Base-by-base conservation (phyloP, 2,113 vertebrate species). In the Bambusicola thoracicus region DNA sequence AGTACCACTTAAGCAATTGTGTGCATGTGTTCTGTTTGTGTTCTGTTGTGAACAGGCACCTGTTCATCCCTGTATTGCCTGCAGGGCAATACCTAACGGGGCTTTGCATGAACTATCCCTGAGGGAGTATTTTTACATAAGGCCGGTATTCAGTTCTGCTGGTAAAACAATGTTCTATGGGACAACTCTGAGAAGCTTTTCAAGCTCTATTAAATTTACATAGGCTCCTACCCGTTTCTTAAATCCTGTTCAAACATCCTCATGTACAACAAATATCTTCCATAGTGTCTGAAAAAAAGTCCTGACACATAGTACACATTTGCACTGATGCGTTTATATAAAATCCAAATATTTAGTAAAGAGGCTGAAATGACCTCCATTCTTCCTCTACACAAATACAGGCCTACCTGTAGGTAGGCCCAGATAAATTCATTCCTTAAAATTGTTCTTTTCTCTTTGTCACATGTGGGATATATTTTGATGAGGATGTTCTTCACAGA, bases 321-420 rank as follows among this genome's bases (percentile, higher is more conserved):
- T 95, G 36, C 68, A 66, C 22, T 46, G 43, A 79, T 68, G 73
- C 62, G 61, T 49, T 84, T 55, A 70, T 29, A 68, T 81, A 41
- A 92, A 81, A 94, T 56, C 15, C 44, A 95, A 80, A 94, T 97
- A 91, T 85, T 96, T 94, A 36, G 36, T 32, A 85, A 95, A 78
- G 63, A 12, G 44, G 19, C n/a, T 86, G 49, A 88, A 89, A 87
- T 44, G 15, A 32, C 67, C 41, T 77, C 27, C 12, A 3, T 82
- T 30, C 40, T 79, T 51, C 32, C 63, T 91, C 24, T 80, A 2
- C 41, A 65, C 38, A 79, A 82, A 95, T 20, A 66, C 10, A 69
- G 53, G 49, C n/a, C 76, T 36, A 78, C 36, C 16, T 48, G 14
- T 19, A 40, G 11, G 11, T 16, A 32, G 15, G 21, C 30, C 11